A percentile compares a stretch with the other conserved stretches of the same genome.
These are phyloP conservation scores for Pseudomyrmex sp. DNA, from an alignment of 1,140 invertebrate genomes.

Conservation along the genomic window DNA sequence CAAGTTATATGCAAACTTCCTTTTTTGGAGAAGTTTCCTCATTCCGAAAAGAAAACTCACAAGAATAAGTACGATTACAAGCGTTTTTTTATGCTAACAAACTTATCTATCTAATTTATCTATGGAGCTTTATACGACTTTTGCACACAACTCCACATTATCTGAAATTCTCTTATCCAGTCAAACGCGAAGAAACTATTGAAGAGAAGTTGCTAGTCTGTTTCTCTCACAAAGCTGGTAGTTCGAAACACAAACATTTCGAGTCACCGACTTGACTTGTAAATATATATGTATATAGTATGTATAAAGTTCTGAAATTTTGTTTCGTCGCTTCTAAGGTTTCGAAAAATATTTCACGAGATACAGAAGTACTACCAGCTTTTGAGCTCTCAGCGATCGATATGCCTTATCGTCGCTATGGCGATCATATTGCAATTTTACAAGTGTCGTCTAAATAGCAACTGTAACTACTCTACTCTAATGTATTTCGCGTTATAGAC, in stretches of 20 bases:
- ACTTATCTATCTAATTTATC: slow-evolving; percentile 15
- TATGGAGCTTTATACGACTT: slow-evolving; percentile 12
- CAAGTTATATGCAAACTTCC: no score
- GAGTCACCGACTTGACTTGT: neutral
- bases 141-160: slow-evolving; percentile 14
- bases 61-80: slow-evolving; percentile 1
- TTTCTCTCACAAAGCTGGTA: slow-evolving; percentile 1
- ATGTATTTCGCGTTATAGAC: no score
- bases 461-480: no score
- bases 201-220: no score
- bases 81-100: slow-evolving; percentile 13
- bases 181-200: neutral
- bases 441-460: no score
- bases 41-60: slow-evolving; percentile 14
- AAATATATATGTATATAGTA: neutral
- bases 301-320: neutral
- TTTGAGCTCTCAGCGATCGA: no score
- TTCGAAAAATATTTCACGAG: no score
- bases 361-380: no score
- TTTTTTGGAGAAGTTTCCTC: neutral
- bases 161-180: slow-evolving; percentile 4
- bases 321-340: no score
- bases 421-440: no score
- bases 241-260: neutral
- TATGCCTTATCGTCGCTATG: no score